phyloP scores from a whole-genome alignment of 2,113 vertebrate species.

The Microcebus tavaratra region DNA sequence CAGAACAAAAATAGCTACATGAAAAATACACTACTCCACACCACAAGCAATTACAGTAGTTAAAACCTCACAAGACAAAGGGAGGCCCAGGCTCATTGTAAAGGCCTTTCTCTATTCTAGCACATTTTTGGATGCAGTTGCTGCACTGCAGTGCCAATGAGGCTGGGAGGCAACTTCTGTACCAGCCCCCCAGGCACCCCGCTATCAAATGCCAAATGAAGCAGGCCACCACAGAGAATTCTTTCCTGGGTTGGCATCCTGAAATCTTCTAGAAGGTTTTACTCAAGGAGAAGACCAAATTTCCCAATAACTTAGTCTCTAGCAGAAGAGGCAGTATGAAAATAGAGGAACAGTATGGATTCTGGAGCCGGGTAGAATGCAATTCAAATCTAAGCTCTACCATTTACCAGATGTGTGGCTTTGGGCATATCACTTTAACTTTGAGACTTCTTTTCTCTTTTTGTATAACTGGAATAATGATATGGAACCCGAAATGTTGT shows the following conservation, averaged over 20 bases:
- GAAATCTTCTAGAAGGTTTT: background rate
- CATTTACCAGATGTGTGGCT: background rate
- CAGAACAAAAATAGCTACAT: slow-evolving; percentile 64
- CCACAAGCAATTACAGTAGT: slow-evolving; percentile 64
- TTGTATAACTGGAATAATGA: background rate
- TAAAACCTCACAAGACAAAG: slow-evolving; percentile 75
- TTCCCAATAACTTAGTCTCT: background rate
- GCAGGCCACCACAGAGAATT: slow-evolving; percentile 40
- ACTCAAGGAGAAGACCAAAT: background rate
- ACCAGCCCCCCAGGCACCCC: background rate
- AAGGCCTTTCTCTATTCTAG: slow-evolving; percentile 63
- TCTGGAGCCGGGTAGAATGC: background rate
- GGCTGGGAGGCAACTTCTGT: slow-evolving; percentile 41
- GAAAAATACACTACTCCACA: slow-evolving; percentile 56
- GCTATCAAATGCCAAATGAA: background rate
- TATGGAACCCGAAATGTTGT: background rate
- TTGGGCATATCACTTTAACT: background rate
- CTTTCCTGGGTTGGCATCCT: background rate
- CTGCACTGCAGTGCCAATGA: background rate
- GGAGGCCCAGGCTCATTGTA: slow-evolving; percentile 39
- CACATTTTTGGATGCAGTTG: slow-evolving; percentile 41
- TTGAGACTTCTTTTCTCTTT: background rate
- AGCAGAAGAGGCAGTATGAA: background rate
- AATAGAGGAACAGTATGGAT: background rate
- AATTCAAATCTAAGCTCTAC: background rate